Evolutionary conservation across 2,888 invertebrate genomes (phyloP).

Genomic region (Ochlodes sylvanus): DNA sequence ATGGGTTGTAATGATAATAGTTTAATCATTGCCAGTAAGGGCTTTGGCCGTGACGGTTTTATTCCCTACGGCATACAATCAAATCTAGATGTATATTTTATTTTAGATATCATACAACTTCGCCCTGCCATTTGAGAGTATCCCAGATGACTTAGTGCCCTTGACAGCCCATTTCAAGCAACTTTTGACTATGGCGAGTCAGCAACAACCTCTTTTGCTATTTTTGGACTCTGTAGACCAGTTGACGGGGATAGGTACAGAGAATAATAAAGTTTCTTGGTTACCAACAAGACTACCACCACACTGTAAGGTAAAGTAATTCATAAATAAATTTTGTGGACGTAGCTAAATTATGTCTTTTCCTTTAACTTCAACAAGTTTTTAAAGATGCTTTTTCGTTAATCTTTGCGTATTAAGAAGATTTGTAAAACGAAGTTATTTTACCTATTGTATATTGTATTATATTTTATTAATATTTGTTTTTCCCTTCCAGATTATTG

Average conservation of each 20-base stretch:
- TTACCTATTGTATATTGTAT: too few species aligned
- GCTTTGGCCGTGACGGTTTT: too few species aligned
- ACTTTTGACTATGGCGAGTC: slow-evolving; percentile 91
- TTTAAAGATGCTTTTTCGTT: too few species aligned
- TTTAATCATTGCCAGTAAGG: too few species aligned
- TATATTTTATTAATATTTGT: neutral
- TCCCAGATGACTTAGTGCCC: slow-evolving; percentile 98
- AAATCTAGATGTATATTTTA: neutral
- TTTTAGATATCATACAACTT: slow-evolving; percentile 95
- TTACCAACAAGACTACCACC: slow-evolving; percentile 95
- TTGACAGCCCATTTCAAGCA: slow-evolving; percentile 98
- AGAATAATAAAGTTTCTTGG: slow-evolving; percentile 98
- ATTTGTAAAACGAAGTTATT: too few species aligned
- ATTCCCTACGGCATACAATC: too few species aligned
- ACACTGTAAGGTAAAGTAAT: slow-evolving; percentile 90
- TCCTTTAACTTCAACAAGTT: too few species aligned
- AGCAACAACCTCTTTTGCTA: slow-evolving; percentile 94
- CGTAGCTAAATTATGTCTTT: too few species aligned
- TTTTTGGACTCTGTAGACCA: slow-evolving; percentile 99
- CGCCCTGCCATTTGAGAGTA: slow-evolving; percentile 95
- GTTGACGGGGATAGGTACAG: slow-evolving; percentile 94
- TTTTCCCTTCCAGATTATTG: slow-evolving; percentile 88
- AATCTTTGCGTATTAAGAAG: too few species aligned
- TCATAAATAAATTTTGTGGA: neutral
- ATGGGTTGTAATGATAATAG: too few species aligned